phyloP scores from a whole-genome alignment of 2,113 vertebrate species.

The Hippocampus barbouri region DNA sequence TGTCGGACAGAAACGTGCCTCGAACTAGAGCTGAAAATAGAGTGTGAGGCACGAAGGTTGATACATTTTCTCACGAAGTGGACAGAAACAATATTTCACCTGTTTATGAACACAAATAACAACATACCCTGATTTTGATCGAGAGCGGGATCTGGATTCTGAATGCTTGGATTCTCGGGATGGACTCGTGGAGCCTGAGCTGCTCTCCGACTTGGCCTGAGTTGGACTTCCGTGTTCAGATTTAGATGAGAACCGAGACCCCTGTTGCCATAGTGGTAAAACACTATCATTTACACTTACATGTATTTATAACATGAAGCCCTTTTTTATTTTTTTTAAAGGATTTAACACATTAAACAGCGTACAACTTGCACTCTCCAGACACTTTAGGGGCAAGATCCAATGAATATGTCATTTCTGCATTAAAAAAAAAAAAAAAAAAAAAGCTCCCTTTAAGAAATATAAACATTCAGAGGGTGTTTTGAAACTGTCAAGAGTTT shows the following conservation, averaged over 20 bases:
- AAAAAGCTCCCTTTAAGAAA: not conserved
- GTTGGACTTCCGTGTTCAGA: slow-evolving; percentile 86
- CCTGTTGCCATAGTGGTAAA: slow-evolving; percentile 79
- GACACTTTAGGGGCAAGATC: not conserved
- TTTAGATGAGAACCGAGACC: slow-evolving; percentile 89
- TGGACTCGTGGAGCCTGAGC: slow-evolving; percentile 85
- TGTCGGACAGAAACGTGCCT: slow-evolving; percentile 82
- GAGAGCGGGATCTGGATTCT: slow-evolving; percentile 84
- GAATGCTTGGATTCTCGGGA: slow-evolving; percentile 84
- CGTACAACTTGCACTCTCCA: not conserved
- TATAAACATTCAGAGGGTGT: too few species aligned
- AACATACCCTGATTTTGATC: slow-evolving; percentile 87
- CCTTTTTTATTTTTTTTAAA: not conserved
- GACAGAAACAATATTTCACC: not conserved
- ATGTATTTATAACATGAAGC: slow-evolving; percentile 23
- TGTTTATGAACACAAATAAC: not conserved
- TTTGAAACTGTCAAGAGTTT: too few species aligned
- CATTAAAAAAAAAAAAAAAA: not conserved
- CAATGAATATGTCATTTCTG: not conserved
- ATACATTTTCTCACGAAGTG: not conserved
- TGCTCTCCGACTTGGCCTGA: slow-evolving; percentile 86
- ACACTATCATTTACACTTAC: slow-evolving; percentile 18
- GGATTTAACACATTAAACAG: not conserved
- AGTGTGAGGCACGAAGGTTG: not conserved
- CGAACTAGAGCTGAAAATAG: slow-evolving; percentile 78